Base-by-base conservation (phyloP, 1,140 invertebrate genomes). In the Drosophila bocki region DNA sequence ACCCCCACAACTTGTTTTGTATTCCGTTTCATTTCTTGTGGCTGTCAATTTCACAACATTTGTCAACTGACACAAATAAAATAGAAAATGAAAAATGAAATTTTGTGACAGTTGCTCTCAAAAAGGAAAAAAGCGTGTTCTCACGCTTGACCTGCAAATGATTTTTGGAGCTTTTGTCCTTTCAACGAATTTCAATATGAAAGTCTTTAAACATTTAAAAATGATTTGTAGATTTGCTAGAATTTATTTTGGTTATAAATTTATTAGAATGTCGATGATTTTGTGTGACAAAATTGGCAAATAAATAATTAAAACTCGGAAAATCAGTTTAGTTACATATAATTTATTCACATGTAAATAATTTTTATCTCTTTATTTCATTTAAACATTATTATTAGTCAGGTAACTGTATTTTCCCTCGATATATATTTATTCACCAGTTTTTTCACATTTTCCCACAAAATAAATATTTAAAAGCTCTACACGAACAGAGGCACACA, bases 41-140 rank as follows among this genome's bases (percentile, higher is more conserved):
- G 33, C 70, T 88, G 83, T 82, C 83, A 86, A 72, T 86, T 86
- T 60, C 79, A 79, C 51, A 87, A 68, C 79, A 74, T 76, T 78
- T 86, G 78, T 75, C 78, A 81, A 57, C 39, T 59, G 48, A 13
- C 67, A 53, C 62, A 75, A 80, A 82, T 76, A 72, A 80, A 83
- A 64, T 83, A 53, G 70, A 67, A 83, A 70, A 64, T 83, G 50
- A 74, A 70, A 83, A 67, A 76, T 74, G 51, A 80, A 76, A 62
- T 65, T 71, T 64, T 75, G 50, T 75, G 70, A 75, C 69, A 72
- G 65, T 48, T 70, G n/a, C 26, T 26, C 35, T 26, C 35, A 48
- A 48, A 48, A 44, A 39, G 47, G 42, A 51, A 26, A 47, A 57
- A 39, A 39, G 26, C 17, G 32, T 22, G 61, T 22, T 41, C 53